phyloP scores from a whole-genome alignment of 1,140 invertebrate species.

The Diachasma alloeum region DNA sequence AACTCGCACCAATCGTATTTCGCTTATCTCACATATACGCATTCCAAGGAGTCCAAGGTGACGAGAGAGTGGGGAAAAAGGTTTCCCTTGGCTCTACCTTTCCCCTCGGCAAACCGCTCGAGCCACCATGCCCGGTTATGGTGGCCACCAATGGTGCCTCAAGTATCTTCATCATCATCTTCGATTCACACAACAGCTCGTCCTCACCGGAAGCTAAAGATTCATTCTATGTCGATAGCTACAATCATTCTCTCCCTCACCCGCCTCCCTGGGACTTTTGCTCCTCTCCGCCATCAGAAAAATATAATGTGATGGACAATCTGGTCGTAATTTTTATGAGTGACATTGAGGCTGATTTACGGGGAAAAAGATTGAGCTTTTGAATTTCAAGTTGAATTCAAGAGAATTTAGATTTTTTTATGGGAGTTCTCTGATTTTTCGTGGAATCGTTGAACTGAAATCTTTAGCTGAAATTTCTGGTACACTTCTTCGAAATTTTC shows the following conservation, averaged over 20 bases:
- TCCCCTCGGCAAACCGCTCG: conserved; percentile 18
- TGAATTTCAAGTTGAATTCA: too few relatives aligned
- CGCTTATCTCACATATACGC: conserved; percentile 35
- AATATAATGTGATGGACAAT: too few relatives aligned
- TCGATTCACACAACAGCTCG: background rate
- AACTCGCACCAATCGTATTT: background rate
- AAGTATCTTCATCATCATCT: background rate
- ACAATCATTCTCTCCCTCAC: background rate
- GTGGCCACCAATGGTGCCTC: background rate
- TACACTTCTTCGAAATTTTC: too few relatives aligned
- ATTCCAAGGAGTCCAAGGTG: conserved; percentile 49
- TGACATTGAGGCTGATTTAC: too few relatives aligned
- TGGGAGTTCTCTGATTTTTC: too few relatives aligned
- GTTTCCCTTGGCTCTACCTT: background rate
- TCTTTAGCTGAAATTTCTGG: too few relatives aligned
- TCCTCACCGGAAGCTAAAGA: background rate
- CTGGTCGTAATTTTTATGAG: too few relatives aligned
- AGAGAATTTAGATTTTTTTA: too few relatives aligned
- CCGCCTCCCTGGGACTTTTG: too few relatives aligned
- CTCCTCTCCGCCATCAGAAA: too few relatives aligned
- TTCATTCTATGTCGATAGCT: background rate
- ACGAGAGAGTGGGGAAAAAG: conserved; percentile 29
- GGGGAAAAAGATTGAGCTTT: too few relatives aligned
- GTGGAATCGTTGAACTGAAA: too few relatives aligned
- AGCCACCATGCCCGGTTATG: conserved; percentile 27